Conservation (phyloP, 2,888 invertebrate species). For the Philopedon plagiatum region DNA sequence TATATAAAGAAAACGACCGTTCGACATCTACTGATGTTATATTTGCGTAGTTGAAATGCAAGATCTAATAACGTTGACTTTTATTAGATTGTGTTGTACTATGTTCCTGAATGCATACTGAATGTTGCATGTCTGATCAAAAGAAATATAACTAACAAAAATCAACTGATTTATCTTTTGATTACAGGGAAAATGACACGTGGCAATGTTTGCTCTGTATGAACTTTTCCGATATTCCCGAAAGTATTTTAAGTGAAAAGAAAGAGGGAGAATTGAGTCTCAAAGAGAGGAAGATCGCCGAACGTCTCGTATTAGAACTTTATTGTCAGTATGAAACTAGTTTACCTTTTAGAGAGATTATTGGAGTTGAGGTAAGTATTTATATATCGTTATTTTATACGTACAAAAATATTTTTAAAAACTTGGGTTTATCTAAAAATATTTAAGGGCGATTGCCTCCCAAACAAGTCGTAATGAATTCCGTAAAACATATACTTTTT, state of each 20-base stretch:
- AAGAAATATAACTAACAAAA: background rate
- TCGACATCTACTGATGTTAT: no score
- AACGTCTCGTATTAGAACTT: conserved; percentile 89
- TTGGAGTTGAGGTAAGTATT: conserved; percentile 78
- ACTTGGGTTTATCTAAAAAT: no score
- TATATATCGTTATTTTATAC: no score
- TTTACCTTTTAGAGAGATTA: conserved; percentile 89
- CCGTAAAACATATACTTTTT: no score
- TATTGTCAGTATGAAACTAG: conserved; percentile 94
- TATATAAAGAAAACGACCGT: no score
- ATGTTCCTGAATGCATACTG: background rate
- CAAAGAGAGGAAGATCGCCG: conserved; percentile 80
- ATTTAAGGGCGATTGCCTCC: no score
- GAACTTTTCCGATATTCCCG: conserved; percentile 80
- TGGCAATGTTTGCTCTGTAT: conserved; percentile 95
- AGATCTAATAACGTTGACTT: no score
- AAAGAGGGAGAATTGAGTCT: conserved; percentile 71
- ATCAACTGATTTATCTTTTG: conserved; percentile 11
- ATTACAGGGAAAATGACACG: conserved; percentile 77
- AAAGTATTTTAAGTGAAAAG: conserved; percentile 69
- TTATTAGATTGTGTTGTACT: background rate
- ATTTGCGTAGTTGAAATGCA: no score
- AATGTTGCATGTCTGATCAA: conserved; percentile 23
- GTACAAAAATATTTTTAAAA: no score
- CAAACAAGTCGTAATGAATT: no score